Evolutionary conservation across 2,113 vertebrate genomes (phyloP).

Genomic region (Neogale vison): DNA sequence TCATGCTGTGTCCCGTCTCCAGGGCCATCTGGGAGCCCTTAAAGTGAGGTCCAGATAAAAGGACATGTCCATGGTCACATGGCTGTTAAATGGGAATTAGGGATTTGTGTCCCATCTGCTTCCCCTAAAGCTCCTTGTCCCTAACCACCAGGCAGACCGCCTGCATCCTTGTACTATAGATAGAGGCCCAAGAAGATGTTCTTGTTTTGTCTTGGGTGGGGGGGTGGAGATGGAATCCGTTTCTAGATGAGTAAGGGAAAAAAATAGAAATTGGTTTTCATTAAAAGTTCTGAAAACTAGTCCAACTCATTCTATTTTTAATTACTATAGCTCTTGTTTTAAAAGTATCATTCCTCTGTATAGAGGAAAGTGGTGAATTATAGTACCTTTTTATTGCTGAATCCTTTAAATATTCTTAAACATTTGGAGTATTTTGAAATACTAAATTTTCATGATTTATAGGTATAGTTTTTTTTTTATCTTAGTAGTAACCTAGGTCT

Average conservation of each 20-base stretch:
- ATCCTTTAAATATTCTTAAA: constrained; percentile 48
- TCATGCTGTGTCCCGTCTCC: background rate
- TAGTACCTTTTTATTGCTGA: background rate
- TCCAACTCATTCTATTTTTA: constrained; percentile 12
- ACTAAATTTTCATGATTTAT: constrained; percentile 18
- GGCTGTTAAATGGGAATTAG: background rate
- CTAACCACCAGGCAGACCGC: background rate
- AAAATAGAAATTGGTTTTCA: background rate
- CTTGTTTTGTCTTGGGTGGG: background rate
- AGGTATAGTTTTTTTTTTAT: constrained; percentile 23
- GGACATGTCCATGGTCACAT: background rate
- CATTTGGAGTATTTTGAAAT: constrained; percentile 15
- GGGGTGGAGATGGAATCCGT: background rate
- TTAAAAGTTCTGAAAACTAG: constrained; percentile 1
- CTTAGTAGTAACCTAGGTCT: background rate
- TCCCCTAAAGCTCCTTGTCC: background rate
- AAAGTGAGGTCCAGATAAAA: background rate
- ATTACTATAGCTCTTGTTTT: background rate
- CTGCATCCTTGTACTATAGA: background rate
- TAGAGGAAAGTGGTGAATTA: constrained; percentile 12
- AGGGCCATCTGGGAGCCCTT: background rate
- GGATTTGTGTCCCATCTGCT: background rate
- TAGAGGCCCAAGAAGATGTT: background rate
- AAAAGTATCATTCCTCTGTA: background rate
- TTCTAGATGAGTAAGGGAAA: background rate